Percentiles rank a stretch among this genome's conserved stretches.
Evolutionary conservation across 2,797 vertebrate species (phyloP).

Genomic region (Lacerta bilineata): DNA sequence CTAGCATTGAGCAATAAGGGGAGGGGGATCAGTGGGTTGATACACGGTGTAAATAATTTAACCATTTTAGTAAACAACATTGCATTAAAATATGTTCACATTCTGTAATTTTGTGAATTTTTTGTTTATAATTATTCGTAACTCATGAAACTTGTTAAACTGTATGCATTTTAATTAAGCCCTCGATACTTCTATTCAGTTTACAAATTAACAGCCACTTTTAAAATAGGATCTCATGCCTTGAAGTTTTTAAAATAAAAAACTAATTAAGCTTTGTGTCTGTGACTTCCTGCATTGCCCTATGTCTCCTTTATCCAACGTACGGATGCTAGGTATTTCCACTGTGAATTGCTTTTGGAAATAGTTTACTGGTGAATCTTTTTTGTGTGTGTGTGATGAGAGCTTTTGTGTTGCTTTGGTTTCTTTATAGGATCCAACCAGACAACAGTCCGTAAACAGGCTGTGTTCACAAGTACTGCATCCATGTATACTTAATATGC

Average conservation of each 20-base stretch:
- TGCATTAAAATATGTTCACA: constrained; percentile 36
- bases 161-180: constrained; percentile 66
- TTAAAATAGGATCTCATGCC: constrained; percentile 73
- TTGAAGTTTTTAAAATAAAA: constrained; percentile 70
- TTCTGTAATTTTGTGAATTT: constrained; percentile 58
- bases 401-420: neutral
- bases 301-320: constrained; percentile 55
- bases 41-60: constrained; percentile 61
- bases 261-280: constrained; percentile 61
- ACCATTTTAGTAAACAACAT: constrained; percentile 61
- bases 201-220: constrained; percentile 76
- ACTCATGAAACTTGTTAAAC: constrained; percentile 66
- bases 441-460: neutral
- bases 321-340: constrained; percentile 65
- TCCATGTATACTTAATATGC: too few species aligned
- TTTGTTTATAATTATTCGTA: constrained; percentile 66
- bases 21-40: constrained; percentile 51
- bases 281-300: constrained; percentile 64
- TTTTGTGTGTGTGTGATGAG: constrained; percentile 54
- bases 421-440: neutral
- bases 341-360: constrained; percentile 55
- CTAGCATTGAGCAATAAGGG: constrained; percentile 74
- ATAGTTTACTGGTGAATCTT: constrained; percentile 61
- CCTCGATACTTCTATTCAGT: constrained; percentile 75
- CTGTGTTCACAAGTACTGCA: neutral